These are phyloP conservation scores for Cistogaster globosa DNA, from an alignment of 2,888 invertebrate genomes.

Conservation along the genomic window DNA sequence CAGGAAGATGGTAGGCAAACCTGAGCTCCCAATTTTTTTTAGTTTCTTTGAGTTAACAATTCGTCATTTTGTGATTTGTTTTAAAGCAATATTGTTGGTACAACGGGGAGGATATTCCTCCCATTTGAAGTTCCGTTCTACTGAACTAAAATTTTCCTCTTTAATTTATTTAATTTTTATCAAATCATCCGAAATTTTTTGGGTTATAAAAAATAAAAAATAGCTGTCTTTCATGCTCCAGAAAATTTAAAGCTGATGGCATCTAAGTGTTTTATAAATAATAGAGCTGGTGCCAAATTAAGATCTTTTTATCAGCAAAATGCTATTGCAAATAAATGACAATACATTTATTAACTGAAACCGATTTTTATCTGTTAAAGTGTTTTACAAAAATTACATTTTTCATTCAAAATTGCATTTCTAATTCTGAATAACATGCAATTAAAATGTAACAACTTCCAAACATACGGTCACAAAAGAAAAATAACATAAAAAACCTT, in stretches of 20 bases:
- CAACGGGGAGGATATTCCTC: no score
- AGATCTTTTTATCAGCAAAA: slow-evolving; percentile 6
- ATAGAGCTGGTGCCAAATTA: neutral
- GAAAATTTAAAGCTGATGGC: neutral
- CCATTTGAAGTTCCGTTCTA: no score
- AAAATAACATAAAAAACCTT: slow-evolving; percentile 26
- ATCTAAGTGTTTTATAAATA: neutral
- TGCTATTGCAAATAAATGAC: neutral
- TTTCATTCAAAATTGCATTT: slow-evolving; percentile 56
- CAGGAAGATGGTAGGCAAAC: no score
- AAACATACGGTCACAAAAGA: neutral
- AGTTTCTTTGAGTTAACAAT: no score
- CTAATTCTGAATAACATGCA: slow-evolving; percentile 57
- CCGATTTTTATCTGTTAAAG: slow-evolving; percentile 39
- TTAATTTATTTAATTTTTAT: no score
- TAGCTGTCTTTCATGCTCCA: neutral
- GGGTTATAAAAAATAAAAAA: no score
- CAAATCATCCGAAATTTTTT: no score
- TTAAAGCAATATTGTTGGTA: no score
- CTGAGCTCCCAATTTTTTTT: no score
- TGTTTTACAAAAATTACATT: slow-evolving; percentile 33
- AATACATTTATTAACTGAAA: slow-evolving; percentile 31
- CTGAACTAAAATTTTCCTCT: no score
- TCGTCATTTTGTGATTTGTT: no score
- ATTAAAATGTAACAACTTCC: slow-evolving; percentile 28